Percentiles rank a stretch among this genome's conserved stretches.
Conservation (phyloP, 2,888 invertebrate genomes). For the Nudaria mundana region DNA sequence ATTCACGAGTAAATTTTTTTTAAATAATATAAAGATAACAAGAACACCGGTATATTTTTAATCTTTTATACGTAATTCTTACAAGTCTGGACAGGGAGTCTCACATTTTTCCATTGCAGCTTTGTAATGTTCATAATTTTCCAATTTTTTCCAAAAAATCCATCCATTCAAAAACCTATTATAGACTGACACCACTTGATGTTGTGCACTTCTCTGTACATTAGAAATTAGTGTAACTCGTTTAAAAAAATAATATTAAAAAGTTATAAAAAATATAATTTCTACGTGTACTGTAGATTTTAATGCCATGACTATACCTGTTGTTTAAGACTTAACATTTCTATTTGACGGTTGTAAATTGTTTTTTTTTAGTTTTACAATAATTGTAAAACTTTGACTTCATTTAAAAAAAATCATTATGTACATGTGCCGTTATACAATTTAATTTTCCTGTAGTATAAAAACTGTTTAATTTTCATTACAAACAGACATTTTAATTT, state of each 20-base stretch:
- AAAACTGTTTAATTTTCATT: too few relatives aligned
- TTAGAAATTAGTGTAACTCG: constrained; percentile 63
- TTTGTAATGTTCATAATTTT: constrained; percentile 40
- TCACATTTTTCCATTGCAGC: constrained; percentile 32
- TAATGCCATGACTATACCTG: constrained; percentile 38
- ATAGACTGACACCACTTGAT: constrained; percentile 79
- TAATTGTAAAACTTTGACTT: not conserved
- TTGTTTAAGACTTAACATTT: constrained; percentile 19
- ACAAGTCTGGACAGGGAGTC: constrained; percentile 4
- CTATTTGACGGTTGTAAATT: constrained; percentile 14
- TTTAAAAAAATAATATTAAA: constrained; percentile 47
- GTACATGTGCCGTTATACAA: too few relatives aligned
- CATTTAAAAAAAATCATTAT: too few relatives aligned
- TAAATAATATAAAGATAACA: too few relatives aligned
- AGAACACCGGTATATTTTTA: constrained; percentile 5
- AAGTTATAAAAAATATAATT: constrained; percentile 42
- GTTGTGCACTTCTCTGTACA: constrained; percentile 76
- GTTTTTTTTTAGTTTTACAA: too few relatives aligned
- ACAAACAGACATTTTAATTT: too few relatives aligned
- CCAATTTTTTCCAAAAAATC: constrained; percentile 57
- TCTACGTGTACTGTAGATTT: constrained; percentile 39
- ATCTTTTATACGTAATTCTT: constrained; percentile 2
- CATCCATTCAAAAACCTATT: constrained; percentile 70
- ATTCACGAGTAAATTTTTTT: too few relatives aligned
- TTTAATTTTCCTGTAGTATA: not conserved